Base-by-base conservation (phyloP, 2,888 invertebrate genomes). In the Chrysolina americana region DNA sequence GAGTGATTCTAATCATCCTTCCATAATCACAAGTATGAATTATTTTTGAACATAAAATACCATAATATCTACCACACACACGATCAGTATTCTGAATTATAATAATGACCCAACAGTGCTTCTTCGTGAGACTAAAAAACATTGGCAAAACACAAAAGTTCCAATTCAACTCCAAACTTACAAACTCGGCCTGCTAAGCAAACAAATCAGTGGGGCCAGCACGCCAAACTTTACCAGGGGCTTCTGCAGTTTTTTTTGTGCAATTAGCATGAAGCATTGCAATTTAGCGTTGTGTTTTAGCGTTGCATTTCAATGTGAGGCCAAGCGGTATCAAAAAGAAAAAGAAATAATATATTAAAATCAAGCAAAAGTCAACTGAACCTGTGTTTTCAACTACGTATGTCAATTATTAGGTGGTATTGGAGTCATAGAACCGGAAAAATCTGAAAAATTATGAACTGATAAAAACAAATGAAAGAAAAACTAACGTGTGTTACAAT, bases 401-500 rank as follows among this genome's bases (percentile, higher is more conserved):
- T 79, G 78, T 83, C 86, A 87, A 83, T 85, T 84, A 80, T 84
- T 85, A 81, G 84, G 80, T 81, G 87, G 86, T 79, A 88, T 87
- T 76, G 88, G 88, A 77, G 87, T 88, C 87, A 88, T 87, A 82
- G 88, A 88, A 80, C 88, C 88, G 80, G 87, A 82, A 85, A 86
- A 88, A 87, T 88, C 88, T 88, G 88, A 86, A 88, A 87, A 84
- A 83, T 79, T 76, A 78, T 75, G 74, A 59, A 59, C 59, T 59
- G 59, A 59, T 59, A 59, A 71, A 71, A 82, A 81, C n/a, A 78
- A 68, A 83, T 76, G 74, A 80, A 77, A 78, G 82, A 82, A 80
- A 81, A 83, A 84, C 82, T 75, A 79, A 77, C 78, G 78, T 78
- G 81, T 78, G 78, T 83, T 74, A 80, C 70, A 73, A 78, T 77